Percentiles rank a stretch among this genome's conserved stretches.
Conservation (phyloP, 2,797 vertebrate species). For the Hydrophis major region DNA sequence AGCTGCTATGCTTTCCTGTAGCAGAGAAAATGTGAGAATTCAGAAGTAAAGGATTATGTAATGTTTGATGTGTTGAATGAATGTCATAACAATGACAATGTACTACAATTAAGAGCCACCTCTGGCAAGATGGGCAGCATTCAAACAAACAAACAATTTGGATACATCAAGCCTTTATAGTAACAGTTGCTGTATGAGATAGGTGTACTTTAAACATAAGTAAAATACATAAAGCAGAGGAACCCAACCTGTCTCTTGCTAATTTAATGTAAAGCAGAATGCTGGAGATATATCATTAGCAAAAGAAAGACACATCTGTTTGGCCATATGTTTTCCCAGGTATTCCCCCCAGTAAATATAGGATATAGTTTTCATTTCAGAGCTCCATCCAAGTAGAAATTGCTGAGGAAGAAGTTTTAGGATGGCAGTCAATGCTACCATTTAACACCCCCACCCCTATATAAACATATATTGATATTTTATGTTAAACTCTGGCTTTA, state of each 20-base stretch:
- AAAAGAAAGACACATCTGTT: background rate
- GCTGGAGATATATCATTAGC: background rate
- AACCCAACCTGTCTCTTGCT: background rate
- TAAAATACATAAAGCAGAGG: background rate
- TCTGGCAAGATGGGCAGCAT: background rate
- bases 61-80: background rate
- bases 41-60: background rate
- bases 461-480: background rate
- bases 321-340: background rate
- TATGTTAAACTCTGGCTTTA: slow-evolving; percentile 7
- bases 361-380: background rate
- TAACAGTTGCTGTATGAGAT: background rate
- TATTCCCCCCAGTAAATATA: background rate
- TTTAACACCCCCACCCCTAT: background rate
- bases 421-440: background rate
- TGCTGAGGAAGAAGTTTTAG: background rate
- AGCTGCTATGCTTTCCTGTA: background rate
- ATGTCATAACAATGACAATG: background rate
- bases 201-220: background rate
- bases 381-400: background rate
- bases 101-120: background rate
- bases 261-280: background rate
- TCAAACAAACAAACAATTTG: background rate
- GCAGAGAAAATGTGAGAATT: background rate
- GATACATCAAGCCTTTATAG: background rate